Conservation (phyloP, 92 coral and sea anemone genomes). For the Bergia puertoricense region DNA sequence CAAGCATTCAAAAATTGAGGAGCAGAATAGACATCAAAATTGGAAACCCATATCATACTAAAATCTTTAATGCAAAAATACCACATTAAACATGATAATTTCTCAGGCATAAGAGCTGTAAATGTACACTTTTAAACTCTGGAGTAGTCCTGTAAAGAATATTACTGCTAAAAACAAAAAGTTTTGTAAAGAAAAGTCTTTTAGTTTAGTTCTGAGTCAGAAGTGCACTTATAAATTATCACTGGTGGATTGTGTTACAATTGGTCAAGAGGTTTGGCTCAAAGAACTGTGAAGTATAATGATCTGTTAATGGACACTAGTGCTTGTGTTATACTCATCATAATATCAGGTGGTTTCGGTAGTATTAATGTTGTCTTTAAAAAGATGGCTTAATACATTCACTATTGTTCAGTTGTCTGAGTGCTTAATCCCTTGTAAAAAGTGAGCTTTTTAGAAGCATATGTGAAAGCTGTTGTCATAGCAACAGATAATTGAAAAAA, state of each 20-base stretch:
- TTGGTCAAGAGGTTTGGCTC: not conserved
- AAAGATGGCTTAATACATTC: not conserved
- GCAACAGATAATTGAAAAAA: not conserved
- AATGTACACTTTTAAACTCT: not conserved
- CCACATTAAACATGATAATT: not conserved
- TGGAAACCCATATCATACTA: no score
- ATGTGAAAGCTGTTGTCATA: conserved; percentile 4
- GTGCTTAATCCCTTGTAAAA: not conserved
- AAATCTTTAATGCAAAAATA: no score
- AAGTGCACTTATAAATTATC: not conserved
- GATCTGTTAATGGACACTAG: not conserved
- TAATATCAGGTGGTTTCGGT: not conserved
- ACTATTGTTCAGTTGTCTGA: not conserved
- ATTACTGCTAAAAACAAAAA: not conserved
- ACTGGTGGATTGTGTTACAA: not conserved
- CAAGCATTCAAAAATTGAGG: not conserved
- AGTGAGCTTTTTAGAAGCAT: not conserved
- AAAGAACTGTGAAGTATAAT: not conserved
- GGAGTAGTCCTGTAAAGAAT: not conserved
- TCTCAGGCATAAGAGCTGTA: not conserved
- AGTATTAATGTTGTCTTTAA: not conserved
- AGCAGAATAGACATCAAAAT: not conserved
- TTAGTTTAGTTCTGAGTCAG: no score
- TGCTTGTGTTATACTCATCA: not conserved
- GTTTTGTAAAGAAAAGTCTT: not conserved